phyloP scores from a whole-genome alignment of 2,888 invertebrate genomes.

The Clitarchus hookeri region DNA sequence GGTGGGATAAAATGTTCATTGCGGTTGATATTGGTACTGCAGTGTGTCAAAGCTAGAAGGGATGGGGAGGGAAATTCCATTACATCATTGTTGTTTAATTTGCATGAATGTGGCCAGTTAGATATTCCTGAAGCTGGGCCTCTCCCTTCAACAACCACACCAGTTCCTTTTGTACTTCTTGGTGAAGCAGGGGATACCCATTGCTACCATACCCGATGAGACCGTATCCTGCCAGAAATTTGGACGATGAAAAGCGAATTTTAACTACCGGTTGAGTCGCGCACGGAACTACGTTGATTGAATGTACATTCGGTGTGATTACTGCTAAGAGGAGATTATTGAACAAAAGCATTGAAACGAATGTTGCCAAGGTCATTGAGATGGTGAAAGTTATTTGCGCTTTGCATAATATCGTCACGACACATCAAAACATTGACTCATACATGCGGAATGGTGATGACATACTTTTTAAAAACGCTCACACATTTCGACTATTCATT shows the following conservation, averaged over 20 bases:
- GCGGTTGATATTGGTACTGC: neutral
- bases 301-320: too few species aligned
- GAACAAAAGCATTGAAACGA: too few species aligned
- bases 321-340: too few species aligned
- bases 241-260: too few species aligned
- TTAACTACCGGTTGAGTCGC: neutral
- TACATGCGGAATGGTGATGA: neutral
- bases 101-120: too few species aligned
- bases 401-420: neutral
- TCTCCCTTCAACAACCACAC: neutral
- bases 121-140: too few species aligned
- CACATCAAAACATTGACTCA: neutral
- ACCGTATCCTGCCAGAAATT: too few species aligned
- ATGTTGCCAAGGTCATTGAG: too few species aligned
- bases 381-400: neutral
- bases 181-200: constrained; percentile 11
- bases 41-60: neutral
- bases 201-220: neutral
- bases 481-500: neutral
- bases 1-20: too few species aligned
- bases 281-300: too few species aligned
- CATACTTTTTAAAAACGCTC: neutral
- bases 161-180: neutral
- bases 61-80: neutral
- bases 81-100: neutral